Evolutionary conservation across 2,888 invertebrate species (phyloP), one percentile per base, ranked within the genome.

Genomic region (Cyclophora albipunctata): DNA sequence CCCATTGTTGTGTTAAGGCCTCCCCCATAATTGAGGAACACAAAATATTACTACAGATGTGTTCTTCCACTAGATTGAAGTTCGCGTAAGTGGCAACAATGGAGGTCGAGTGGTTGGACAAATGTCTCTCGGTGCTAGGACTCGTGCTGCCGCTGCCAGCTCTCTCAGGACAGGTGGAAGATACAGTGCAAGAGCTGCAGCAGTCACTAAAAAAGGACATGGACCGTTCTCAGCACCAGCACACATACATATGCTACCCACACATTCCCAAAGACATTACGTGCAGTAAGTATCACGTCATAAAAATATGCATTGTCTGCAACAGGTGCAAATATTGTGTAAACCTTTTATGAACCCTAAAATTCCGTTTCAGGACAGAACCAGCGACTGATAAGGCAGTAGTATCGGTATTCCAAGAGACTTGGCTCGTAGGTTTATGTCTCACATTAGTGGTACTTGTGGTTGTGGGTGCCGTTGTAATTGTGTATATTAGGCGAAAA

Each of bases 141-240:
- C 96, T 0, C 94, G 95, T 20, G 95, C 95, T 3, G 95, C 98
- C 5, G 92, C 96, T 48, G 93, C 99, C 20, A 95, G 95, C 74
- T 97, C 97, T 70, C 88, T 99, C 49, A 94, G 95, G 5, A 91
- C 93, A 3, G 96, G 96, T 48, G 94, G 95, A 3, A 90, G 94
- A 3, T 99, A 98, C 80, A 95, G 94, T 58, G 96, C 98, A 0
- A 91, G 95, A 52, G 94, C 98, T 5, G 96, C 97, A 4, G 98
- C 98, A 0, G 92, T 95, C 64, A 99, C 98, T 0, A 91, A 92
- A 54, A 92, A 93, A 3, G 99, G 99, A 2, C 91, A 93, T 50
- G 98, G 99, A 5, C 97, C 96, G 0, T 97, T 94, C 71, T 96
- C 96, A 49, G 91, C 90, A 55, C 93, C 95, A 4, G 93, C 95